Evolutionary conservation across 2,888 invertebrate genomes (phyloP).

Genomic region (Phortica okadai): DNA sequence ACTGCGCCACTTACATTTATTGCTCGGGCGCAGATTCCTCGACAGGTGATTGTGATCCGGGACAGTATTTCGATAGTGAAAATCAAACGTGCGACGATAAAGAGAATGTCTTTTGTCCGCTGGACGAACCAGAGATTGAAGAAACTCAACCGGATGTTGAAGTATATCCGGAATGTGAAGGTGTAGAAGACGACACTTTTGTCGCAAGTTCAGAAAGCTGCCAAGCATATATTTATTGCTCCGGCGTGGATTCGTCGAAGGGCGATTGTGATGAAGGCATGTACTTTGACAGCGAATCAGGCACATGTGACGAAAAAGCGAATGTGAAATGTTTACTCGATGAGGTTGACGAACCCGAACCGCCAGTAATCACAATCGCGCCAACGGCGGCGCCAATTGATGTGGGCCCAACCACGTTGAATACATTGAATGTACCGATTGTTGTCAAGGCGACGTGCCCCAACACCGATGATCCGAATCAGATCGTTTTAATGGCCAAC

Average conservation of each 20-base stretch:
- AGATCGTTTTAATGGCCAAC: conserved; percentile 39
- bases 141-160: no score
- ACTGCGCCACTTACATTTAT: no score
- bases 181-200: conserved; percentile 52
- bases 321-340: conserved; percentile 67
- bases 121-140: no score
- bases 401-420: conserved; percentile 43
- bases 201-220: conserved; percentile 65
- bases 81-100: no score
- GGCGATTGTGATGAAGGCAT: conserved; percentile 65
- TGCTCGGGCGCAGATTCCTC: no score
- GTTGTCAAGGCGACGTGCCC: conserved; percentile 64
- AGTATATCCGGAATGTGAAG: conserved; percentile 59
- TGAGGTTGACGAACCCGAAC: conserved; percentile 49
- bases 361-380: conserved; percentile 32
- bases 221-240: conserved; percentile 69
- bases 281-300: conserved; percentile 62
- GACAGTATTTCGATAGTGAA: no score
- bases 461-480: conserved; percentile 62
- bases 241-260: conserved; percentile 62
- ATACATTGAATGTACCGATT: conserved; percentile 54
- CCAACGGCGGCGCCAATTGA: conserved; percentile 43
- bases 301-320: conserved; percentile 58
- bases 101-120: no score
- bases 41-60: no score